Conservation (phyloP, 2,113 vertebrate genomes). For the Henicopernis longicauda region DNA sequence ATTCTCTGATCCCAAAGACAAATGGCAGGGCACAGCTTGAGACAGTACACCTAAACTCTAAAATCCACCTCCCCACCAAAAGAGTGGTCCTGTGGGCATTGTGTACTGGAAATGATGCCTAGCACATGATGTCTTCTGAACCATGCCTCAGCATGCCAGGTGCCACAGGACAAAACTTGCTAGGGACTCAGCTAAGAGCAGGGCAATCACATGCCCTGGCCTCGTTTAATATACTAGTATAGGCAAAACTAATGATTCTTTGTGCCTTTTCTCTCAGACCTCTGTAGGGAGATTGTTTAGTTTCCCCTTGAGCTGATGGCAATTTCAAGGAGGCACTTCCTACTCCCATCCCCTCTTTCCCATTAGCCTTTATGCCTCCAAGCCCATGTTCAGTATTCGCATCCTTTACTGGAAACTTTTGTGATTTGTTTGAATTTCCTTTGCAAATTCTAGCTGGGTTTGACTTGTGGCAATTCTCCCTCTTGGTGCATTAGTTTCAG, state of each 20-base stretch:
- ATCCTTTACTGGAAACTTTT: not conserved
- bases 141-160: not conserved
- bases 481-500: not conserved
- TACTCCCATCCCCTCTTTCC: not conserved
- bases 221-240: not conserved
- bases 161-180: not conserved
- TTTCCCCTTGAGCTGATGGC: not conserved
- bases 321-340: not conserved
- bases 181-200: not conserved
- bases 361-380: not conserved
- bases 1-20: not conserved
- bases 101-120: not conserved
- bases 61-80: not conserved
- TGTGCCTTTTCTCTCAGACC: not conserved
- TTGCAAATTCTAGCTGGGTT: slow-evolving; percentile 31
- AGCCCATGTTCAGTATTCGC: not conserved
- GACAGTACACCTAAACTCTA: accelerated
- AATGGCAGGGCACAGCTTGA: not conserved
- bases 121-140: not conserved
- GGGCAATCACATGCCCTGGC: not conserved
- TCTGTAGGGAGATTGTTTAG: not conserved
- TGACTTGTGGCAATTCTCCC: slow-evolving; percentile 2
- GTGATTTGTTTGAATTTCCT: slow-evolving; percentile 55
- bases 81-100: not conserved
- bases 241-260: slow-evolving; percentile 7